phyloP scores from a whole-genome alignment of 2,113 vertebrate species.

The Nothocercus julius region DNA sequence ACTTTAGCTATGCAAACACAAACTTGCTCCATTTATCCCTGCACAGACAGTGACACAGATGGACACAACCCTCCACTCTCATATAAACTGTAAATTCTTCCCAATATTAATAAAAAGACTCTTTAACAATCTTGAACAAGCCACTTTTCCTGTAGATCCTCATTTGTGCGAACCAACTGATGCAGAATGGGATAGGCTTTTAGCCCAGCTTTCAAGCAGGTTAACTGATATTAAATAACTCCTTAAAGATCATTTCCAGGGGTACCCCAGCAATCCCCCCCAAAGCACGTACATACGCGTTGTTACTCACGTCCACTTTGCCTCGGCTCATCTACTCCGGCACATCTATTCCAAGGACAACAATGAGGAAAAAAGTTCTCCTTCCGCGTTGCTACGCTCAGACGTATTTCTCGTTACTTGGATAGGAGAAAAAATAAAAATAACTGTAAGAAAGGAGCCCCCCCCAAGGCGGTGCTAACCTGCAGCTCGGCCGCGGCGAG shows the following conservation, averaged over 20 bases:
- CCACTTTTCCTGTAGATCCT: accelerated
- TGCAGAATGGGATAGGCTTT: background rate
- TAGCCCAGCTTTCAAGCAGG: background rate
- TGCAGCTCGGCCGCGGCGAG: too few relatives aligned
- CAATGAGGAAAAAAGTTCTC: background rate
- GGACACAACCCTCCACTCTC: background rate
- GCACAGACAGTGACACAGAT: background rate
- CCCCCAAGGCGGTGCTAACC: too few relatives aligned
- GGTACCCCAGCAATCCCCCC: background rate
- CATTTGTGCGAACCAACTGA: background rate
- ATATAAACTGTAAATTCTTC: background rate
- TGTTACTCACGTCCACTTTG: background rate
- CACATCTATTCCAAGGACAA: background rate
- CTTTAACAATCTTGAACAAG: background rate
- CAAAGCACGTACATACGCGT: accelerated
- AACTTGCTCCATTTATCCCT: background rate
- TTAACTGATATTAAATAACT: background rate
- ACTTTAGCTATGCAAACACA: background rate
- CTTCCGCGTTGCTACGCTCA: background rate
- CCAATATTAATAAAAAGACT: background rate
- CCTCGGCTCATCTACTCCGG: background rate
- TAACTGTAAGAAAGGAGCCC: background rate
- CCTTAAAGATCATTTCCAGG: background rate
- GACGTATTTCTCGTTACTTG: background rate
- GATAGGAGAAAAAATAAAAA: background rate